Evolutionary conservation across 1,140 invertebrate species (phyloP).

Genomic region (Phortica variegata): DNA sequence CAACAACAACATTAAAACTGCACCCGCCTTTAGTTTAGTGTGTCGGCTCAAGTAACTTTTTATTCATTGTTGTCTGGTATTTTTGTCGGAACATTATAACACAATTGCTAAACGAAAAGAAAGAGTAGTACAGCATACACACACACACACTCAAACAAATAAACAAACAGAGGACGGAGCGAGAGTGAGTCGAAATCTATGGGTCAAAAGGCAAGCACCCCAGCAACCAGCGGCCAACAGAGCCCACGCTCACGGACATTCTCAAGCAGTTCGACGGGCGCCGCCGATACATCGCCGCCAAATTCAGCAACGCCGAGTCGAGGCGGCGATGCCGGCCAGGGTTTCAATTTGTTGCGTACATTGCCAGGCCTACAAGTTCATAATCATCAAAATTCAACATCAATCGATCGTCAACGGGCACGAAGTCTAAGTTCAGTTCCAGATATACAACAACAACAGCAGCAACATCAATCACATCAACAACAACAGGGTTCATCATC

Average conservation of each 20-base stretch:
- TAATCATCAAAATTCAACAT: slow-evolving; percentile 53
- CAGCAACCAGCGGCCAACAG: slow-evolving; percentile 67
- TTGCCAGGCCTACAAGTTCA: slow-evolving; percentile 70
- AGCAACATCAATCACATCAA: slow-evolving; percentile 34
- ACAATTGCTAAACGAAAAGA: slow-evolving; percentile 5
- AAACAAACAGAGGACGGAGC: too few species aligned
- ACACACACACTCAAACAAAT: too few species aligned
- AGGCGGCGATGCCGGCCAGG: slow-evolving; percentile 59
- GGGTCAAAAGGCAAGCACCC: slow-evolving; percentile 82
- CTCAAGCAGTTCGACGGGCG: slow-evolving; percentile 72
- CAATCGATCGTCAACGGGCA: slow-evolving; percentile 71
- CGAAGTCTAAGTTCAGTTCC: slow-evolving; percentile 81
- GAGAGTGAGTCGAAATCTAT: slow-evolving; percentile 59
- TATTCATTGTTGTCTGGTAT: too few species aligned
- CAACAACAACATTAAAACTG: too few species aligned
- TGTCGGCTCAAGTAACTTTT: too few species aligned
- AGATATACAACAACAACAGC: slow-evolving; percentile 64
- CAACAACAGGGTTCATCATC: slow-evolving; percentile 19
- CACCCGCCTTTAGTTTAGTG: too few species aligned
- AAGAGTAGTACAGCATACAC: slow-evolving; percentile 1
- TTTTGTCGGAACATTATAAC: too few species aligned
- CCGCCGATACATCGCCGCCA: slow-evolving; percentile 60
- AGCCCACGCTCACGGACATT: slow-evolving; percentile 75
- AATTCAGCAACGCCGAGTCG: slow-evolving; percentile 12
- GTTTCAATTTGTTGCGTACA: slow-evolving; percentile 73